Base-by-base conservation (phyloP, 1,140 invertebrate genomes). In the Cydia strobilella region DNA sequence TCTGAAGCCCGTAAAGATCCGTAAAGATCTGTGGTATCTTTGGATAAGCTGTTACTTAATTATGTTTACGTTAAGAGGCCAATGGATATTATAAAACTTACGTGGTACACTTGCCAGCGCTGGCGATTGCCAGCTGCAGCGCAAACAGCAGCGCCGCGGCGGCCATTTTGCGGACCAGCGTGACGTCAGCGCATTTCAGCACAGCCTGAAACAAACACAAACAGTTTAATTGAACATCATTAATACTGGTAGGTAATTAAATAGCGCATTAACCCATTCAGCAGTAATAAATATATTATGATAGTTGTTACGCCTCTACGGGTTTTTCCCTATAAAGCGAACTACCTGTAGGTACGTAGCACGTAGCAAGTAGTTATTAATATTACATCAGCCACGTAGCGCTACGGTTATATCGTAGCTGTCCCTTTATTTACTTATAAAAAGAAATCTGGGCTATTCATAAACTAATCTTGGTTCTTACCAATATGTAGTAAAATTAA, bases 91-190 rank as follows among this genome's bases (percentile, higher is more conserved):
- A 79, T 45, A 25, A 25, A 75, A 90, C 90, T 91, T 82, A 91
- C 90, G 90, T 90, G 69, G 84, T 88, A 75, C 90, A 91, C 72
- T 90, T 91, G 6, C 84, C 88, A 63, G 90, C 87, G 73, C 81
- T 83, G n/a, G 83, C 82, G 9, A 82, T 74, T 10, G 85, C 83
- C 9, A 88, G 74, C 18, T 86, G 86, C 65, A 88, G 79, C 74
- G 82, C 82, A 51, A 91, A 74, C 18, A 84, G 73, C 20, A 90
- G 74, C 15, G 84, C 74, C 9, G 77, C 73, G 42, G 73, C 82
- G 59, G 86, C 81, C 88, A 91, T 91, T 65, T 85, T 87, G 75
- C 59, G 20, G 4, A 2, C 48, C n/a, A 45, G 63, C 45, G 74
- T 10, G 72, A 75, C 54, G 73, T 89, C 85, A 89, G 77, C 77